Percentiles rank a stretch among this genome's conserved stretches.
phyloP scores from a whole-genome alignment of 1,140 invertebrate species.

The Leptinotarsa texana region DNA sequence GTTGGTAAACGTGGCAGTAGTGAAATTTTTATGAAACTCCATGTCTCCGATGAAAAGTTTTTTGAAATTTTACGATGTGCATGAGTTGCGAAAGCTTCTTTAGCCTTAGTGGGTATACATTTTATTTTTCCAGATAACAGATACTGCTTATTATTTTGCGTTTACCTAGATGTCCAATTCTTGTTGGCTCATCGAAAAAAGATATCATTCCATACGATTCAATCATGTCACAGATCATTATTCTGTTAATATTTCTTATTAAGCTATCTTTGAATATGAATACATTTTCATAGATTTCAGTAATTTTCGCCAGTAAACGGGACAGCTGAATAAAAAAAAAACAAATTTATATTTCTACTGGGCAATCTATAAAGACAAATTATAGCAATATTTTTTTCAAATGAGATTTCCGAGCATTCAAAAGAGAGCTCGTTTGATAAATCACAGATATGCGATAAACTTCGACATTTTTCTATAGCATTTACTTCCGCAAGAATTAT shows the following conservation, averaged over 20 bases:
- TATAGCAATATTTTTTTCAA: conserved; percentile 13
- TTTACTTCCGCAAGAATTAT: conserved; percentile 2
- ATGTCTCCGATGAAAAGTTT: too few relatives aligned
- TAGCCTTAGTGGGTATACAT: too few relatives aligned
- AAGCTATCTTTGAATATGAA: neutral
- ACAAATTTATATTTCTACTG: neutral
- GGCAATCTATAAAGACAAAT: neutral
- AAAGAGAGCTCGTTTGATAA: conserved; percentile 12
- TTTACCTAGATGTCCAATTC: too few relatives aligned
- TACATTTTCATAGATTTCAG: neutral
- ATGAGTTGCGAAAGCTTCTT: too few relatives aligned
- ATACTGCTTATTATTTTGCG: too few relatives aligned
- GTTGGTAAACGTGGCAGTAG: too few relatives aligned
- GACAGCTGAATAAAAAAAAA: neutral
- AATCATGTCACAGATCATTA: neutral
- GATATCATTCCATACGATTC: too few relatives aligned
- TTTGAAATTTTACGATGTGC: too few relatives aligned
- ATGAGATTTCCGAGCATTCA: neutral
- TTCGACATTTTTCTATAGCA: conserved; percentile 6
- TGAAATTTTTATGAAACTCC: too few relatives aligned
- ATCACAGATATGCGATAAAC: conserved; percentile 10
- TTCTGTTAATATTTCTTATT: neutral
- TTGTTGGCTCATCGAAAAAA: too few relatives aligned
- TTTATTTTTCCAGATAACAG: too few relatives aligned
- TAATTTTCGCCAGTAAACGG: conserved; percentile 5